Evolutionary conservation across 1,140 invertebrate genomes (phyloP).

Genomic region (Lordiphosa clarofinis): DNA sequence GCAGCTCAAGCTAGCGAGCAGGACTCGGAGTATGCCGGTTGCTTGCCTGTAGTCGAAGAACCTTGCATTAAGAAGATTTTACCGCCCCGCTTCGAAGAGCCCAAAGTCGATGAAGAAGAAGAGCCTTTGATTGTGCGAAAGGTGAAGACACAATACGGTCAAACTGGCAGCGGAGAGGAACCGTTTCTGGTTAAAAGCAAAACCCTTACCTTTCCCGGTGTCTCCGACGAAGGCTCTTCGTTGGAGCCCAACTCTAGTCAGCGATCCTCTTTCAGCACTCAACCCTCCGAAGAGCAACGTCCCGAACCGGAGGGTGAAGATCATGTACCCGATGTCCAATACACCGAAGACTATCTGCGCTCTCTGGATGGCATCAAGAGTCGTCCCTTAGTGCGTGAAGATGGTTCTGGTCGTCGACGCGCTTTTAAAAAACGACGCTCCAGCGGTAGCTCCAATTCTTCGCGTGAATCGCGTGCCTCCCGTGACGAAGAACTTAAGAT

Average conservation of each 20-base stretch:
- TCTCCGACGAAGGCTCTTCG: constrained; percentile 75
- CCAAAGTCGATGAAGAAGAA: constrained; percentile 19
- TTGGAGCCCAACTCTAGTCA: constrained; percentile 63
- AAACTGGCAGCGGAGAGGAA: constrained; percentile 42
- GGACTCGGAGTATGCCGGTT: constrained; percentile 44
- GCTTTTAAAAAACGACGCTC: constrained; percentile 83
- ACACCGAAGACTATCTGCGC: constrained; percentile 78
- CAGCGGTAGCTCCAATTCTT: constrained; percentile 81
- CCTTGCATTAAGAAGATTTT: constrained; percentile 53
- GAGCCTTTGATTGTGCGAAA: constrained; percentile 48
- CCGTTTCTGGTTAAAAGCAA: constrained; percentile 45
- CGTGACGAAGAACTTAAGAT: constrained; percentile 83
- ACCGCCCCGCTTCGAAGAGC: constrained; percentile 45
- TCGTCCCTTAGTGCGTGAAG: constrained; percentile 81
- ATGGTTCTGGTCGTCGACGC: constrained; percentile 81
- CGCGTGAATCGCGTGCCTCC: constrained; percentile 81
- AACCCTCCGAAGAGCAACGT: constrained; percentile 58
- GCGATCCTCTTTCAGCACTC: constrained; percentile 70
- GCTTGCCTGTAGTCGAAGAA: constrained; percentile 58
- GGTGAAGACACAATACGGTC: constrained; percentile 72
- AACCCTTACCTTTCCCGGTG: constrained; percentile 55
- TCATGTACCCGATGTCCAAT: constrained; percentile 47
- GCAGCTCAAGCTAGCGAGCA: constrained; percentile 34
- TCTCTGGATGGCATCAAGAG: constrained; percentile 83
- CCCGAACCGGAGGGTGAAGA: constrained; percentile 73